Base-by-base conservation (phyloP, 2,888 invertebrate genomes). In the Cheilosia impressa region DNA sequence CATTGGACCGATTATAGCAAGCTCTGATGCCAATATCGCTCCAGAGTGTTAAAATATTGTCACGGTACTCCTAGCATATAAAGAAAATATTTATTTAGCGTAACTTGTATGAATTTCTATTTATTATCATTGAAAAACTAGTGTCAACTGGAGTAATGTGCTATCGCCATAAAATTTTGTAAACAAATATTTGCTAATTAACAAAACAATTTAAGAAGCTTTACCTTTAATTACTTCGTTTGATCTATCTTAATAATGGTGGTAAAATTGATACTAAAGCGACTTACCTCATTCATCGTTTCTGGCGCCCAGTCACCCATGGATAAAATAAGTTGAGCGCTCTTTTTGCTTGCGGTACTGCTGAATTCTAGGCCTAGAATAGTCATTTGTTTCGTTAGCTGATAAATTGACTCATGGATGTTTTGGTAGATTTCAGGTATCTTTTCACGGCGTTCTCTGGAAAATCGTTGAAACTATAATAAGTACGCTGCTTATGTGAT, bases 401-500 rank as follows among this genome's bases (percentile, higher is more conserved):
- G 95, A 88, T 94, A 95, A 58, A 96, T 96, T 0, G 96, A 95
- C 89, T 97, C 96, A 90, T 96, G 95, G 2, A 96, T 93, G 88
- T 97, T 97, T 89, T 94, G 94, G 50, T 94, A 93, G 63, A 97
- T 96, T 89, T 95, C 94, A 0, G 93, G 91, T 15, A 94, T 93
- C 90, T 95, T 96, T 57, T 95, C 95, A 66, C 93, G 91, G 43
- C 95, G 93, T 90, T 96, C 96, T 87, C 96, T 96, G 92, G 90
- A 89, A 27, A 52, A 4, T 13, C 4, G 4, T 5, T 13, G 24
- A 24, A 15, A 24, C 1, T 47, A 10, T 5, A 50, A 22, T 50
- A 7, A 50, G 31, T 9, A 31, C 1, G 31, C 9, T 31, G 31
- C 2, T 9, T 0, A 17, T 45, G 2, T 0, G 17, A 6, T 15